Evolutionary conservation across 2,797 vertebrate genomes (phyloP), one percentile per base, ranked within the genome.

Genomic region (Urocyon cinereoargenteus): DNA sequence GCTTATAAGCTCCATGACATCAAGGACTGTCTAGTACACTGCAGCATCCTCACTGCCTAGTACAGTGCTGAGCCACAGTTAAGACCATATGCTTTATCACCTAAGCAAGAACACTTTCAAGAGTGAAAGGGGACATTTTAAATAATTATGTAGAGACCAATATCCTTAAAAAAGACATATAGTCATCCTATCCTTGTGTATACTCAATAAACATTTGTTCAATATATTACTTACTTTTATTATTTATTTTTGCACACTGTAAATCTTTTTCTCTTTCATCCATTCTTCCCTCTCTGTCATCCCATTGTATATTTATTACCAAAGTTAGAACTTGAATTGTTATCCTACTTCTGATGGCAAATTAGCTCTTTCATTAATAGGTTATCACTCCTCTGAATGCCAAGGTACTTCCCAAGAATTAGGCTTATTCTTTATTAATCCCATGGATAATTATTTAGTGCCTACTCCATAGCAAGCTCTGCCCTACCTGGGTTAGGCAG

Each of bases 261-360:
- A 49, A 83, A 59, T 92, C 81, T 62, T n/a, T 8, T 86, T 92
- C 59, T 78, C 24, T 87, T n/a, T 19, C 61, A 83, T 57, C 73
- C 40, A 72, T 31, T 4, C 21, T 57, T 79, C 3, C 21, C 45
- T 79, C 22, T 28, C 34, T 51, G 16, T 91, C 8, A 53, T 31
- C 49, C 15, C 53, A 77, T 90, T 93, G 64, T 59, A 83, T 8
- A 11, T 79, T 66, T 90, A 84, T 72, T 96, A 87, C 57, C 59
- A 86, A 94, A 88, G 13, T 51, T 45, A 95, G 59, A 87, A 95
- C 8, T 79, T 75, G 85, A 79, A 85, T 51, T 77, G 40, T 12
- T 8, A 68, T 77, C 45, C 19, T 19, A n/a, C 31, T 28, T 70
- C 53, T 64, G 88, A 94, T 9, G 15, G 61, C 4, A 64, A 92